Conservation (phyloP, 2,113 vertebrate genomes). For the Trichechus manatus region DNA sequence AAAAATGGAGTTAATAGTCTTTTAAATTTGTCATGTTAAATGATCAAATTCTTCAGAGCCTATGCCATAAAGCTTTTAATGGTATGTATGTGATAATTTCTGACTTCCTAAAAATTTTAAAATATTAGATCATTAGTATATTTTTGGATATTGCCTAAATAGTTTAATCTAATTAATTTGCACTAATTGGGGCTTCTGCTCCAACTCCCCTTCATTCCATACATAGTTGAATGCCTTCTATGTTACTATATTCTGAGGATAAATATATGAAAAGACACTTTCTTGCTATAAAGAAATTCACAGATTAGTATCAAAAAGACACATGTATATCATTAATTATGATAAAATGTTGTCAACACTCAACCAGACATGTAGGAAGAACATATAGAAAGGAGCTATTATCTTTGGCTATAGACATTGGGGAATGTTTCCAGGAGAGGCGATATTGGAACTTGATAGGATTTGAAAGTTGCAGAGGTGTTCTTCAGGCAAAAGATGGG, state of each 20-base stretch:
- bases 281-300: neutral
- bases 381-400: neutral
- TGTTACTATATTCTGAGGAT: neutral
- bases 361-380: neutral
- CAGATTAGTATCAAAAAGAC: neutral
- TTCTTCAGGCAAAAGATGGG: conserved; percentile 21
- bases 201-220: neutral
- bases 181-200: neutral
- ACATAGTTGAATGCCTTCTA: neutral
- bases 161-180: neutral
- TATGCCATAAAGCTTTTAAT: neutral
- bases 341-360: neutral
- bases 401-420: neutral
- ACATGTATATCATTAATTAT: neutral
- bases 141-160: neutral
- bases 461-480: neutral
- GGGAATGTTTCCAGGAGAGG: neutral
- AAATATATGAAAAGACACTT: neutral
- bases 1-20: neutral
- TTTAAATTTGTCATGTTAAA: neutral
- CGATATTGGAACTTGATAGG: neutral
- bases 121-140: neutral
- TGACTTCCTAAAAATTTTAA: neutral
- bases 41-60: neutral
- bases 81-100: neutral